Evolutionary conservation across 1,140 invertebrate species (phyloP).

Genomic region (Philotrypesis tridentata): DNA sequence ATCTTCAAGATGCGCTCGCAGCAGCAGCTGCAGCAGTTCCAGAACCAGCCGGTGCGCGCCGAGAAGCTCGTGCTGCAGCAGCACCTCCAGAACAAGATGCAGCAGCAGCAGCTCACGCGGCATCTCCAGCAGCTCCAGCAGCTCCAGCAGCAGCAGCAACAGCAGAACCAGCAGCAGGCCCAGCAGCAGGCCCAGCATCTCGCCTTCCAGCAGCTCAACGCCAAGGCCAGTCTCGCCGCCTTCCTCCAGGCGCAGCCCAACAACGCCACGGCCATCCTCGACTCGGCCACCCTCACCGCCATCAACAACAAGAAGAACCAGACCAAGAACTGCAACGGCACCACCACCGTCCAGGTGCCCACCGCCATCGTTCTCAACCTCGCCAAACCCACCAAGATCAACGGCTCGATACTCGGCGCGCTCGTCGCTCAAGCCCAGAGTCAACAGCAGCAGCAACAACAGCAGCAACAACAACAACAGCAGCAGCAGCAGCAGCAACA

Average conservation of each 20-base stretch:
- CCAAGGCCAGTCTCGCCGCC: constrained; percentile 74
- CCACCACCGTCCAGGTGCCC: constrained; percentile 67
- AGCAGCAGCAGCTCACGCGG: constrained; percentile 55
- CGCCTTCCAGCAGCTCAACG: constrained; percentile 72
- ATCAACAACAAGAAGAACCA: constrained; percentile 74
- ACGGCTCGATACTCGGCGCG: constrained; percentile 68
- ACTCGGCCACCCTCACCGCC: constrained; percentile 68
- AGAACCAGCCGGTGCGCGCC: constrained; percentile 63
- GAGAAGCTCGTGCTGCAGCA: constrained; percentile 59
- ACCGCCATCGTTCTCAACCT: constrained; percentile 70
- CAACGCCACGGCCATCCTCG: constrained; percentile 65
- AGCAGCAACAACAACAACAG: constrained; percentile 71
- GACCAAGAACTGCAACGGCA: constrained; percentile 3
- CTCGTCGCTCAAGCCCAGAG: constrained; percentile 70
- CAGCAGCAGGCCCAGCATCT: constrained; percentile 69
- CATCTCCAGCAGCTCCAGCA: constrained; percentile 60
- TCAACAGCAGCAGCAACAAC: constrained; percentile 71
- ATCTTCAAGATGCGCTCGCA: constrained; percentile 82
- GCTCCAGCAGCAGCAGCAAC: constrained; percentile 58
- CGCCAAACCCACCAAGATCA: constrained; percentile 69
- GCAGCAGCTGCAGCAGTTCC: constrained; percentile 76
- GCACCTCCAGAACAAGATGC: constrained; percentile 66
- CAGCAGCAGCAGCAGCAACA: constrained; percentile 71
- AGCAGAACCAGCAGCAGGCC: constrained; percentile 65
- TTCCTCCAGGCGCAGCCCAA: constrained; percentile 75